Base-by-base conservation (phyloP, 2,888 invertebrate species). In the Aporophyla nigra region DNA sequence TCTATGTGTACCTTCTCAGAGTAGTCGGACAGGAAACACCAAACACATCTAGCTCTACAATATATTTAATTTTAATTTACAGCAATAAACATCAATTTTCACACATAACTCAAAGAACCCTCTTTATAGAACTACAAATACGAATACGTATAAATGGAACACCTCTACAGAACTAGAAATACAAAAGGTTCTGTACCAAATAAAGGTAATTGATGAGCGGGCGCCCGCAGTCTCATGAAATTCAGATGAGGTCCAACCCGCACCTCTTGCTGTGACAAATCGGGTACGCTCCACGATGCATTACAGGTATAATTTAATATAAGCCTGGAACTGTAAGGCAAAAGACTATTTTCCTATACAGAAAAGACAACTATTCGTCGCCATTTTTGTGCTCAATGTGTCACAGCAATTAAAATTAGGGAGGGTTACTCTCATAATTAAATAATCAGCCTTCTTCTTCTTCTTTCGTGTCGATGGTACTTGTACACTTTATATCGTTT, bases 151-250 rank as follows among this genome's bases (percentile, higher is more conserved):
- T 71, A 65, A 65, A 62, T 7, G 51, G 10, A 61, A 73, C 65
- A 74, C 74, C 75, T 76, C 63, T 75, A 79, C 74, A 78, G 67
- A 72, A 76, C 68, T 62, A 63, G 58, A 76, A 74, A 74, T 46
- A 80, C 76, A 81, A 80, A 86, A 80, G 83, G 84, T 85, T 77
- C 73, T 76, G 79, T 78, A 77, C 84, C 78, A 76, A 86, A 86
- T 86, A 86, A 89, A 89, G 86, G 89, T 90, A 91, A 92, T 92
- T 90, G 91, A 91, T 90, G 90, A 87, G 85, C 71, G 84, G 53
- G 82, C 78, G 76, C 71, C 78, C 83, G 75, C 73, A 80, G 84
- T 27, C 89, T 92, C 91, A 92, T 92, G 92, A 92, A 92, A 91
- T 92, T 91, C 86, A 91, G 89, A 92, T 92, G 87, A 91, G 88